Percentiles rank a stretch among this genome's conserved stretches.
Conservation (phyloP, 1,140 invertebrate species). For the Druon quercuslanigerum region DNA sequence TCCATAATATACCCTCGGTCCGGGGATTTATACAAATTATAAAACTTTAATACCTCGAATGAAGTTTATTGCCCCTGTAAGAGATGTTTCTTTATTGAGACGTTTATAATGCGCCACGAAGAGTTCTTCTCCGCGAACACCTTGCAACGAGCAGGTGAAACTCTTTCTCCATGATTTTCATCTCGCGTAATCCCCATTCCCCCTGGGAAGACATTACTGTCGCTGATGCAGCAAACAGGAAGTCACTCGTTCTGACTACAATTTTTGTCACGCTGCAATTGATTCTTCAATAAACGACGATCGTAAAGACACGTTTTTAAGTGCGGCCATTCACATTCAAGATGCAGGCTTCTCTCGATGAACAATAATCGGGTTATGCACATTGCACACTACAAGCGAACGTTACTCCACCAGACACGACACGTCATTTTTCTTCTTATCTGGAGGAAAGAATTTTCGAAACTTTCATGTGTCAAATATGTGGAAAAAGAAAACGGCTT, state of each 20-base stretch:
- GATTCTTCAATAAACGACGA: slow-evolving; percentile 21
- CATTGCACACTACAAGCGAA: neutral
- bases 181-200: neutral
- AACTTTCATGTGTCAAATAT: neutral
- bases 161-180: slow-evolving; percentile 11
- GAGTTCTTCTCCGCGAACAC: neutral
- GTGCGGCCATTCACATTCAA: neutral
- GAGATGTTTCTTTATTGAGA: slow-evolving; percentile 10
- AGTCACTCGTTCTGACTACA: neutral
- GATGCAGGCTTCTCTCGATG: neutral
- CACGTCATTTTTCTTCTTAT: neutral
- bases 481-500: too few species aligned
- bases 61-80: neutral
- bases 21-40: slow-evolving; percentile 21
- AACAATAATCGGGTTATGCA: neutral
- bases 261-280: slow-evolving; percentile 12
- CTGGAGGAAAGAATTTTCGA: neutral
- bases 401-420: neutral
- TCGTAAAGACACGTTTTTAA: neutral
- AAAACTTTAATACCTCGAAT: slow-evolving; percentile 7
- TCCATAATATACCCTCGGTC: neutral
- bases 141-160: neutral
- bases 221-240: slow-evolving; percentile 18
- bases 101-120: slow-evolving; percentile 3
- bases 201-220: neutral